Evolutionary conservation across 2,888 invertebrate genomes (phyloP).

Genomic region (Trachelus tabidus): DNA sequence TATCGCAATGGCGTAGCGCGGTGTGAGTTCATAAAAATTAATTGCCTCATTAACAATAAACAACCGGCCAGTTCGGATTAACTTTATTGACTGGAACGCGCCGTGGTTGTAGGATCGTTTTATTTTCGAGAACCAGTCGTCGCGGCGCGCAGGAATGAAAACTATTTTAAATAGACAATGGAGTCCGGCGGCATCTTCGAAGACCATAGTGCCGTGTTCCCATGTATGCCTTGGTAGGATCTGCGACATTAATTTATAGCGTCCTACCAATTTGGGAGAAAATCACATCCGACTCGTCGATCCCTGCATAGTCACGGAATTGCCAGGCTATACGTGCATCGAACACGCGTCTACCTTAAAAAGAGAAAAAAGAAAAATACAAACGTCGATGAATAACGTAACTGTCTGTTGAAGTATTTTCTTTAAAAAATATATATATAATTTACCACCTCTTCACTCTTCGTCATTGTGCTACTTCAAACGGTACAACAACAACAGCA

Average conservation of each 20-base stretch:
- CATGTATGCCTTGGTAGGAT: background rate
- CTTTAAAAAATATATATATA: background rate
- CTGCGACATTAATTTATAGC: slow-evolving; percentile 18
- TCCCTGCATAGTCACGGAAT: slow-evolving; percentile 5
- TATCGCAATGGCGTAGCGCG: background rate
- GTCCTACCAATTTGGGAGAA: slow-evolving; percentile 16
- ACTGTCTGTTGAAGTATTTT: background rate
- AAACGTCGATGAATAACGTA: background rate
- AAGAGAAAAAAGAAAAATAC: background rate
- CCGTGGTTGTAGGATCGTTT: slow-evolving; percentile 9
- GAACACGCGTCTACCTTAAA: background rate
- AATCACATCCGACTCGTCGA: slow-evolving; percentile 1
- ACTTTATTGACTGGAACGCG: slow-evolving; percentile 20
- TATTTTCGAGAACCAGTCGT: slow-evolving; percentile 9
- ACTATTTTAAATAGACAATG: slow-evolving; percentile 24
- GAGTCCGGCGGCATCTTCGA: slow-evolving; percentile 18
- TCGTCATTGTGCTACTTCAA: background rate
- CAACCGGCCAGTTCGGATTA: slow-evolving; percentile 12
- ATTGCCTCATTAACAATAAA: slow-evolving; percentile 18
- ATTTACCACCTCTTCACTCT: background rate
- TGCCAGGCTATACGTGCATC: background rate
- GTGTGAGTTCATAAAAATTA: slow-evolving; percentile 11
- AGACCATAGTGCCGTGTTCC: slow-evolving; percentile 17
- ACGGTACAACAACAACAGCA: too few relatives aligned
- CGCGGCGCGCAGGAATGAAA: slow-evolving; percentile 16